These are phyloP conservation scores for Nomada ruficornis DNA, from an alignment of 2,888 invertebrate species.

Conservation along the genomic window DNA sequence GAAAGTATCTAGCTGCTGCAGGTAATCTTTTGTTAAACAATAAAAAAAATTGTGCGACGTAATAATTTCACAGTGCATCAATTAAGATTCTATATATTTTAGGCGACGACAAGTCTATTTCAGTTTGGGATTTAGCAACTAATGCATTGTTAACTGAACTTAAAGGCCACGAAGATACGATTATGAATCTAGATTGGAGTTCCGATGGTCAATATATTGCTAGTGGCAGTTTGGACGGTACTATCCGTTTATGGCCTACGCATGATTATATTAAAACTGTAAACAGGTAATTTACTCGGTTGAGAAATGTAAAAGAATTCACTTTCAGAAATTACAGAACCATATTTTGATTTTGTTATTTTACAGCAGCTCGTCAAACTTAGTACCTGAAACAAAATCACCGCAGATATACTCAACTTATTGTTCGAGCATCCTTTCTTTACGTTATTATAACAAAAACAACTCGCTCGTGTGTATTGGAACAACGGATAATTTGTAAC, in stretches of 20 bases:
- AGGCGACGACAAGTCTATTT: constrained; percentile 82
- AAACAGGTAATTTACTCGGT: constrained; percentile 71
- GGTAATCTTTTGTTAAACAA: constrained; percentile 85
- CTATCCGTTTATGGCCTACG: constrained; percentile 81
- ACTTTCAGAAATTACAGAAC: not conserved
- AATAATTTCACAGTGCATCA: not conserved
- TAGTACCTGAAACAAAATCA: constrained; percentile 67
- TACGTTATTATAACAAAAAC: constrained; percentile 81
- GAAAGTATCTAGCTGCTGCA: constrained; percentile 93
- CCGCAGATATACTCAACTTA: constrained; percentile 80
- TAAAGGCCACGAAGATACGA: constrained; percentile 81
- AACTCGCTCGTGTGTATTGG: constrained; percentile 82
- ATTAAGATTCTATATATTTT: not conserved
- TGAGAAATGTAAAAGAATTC: not conserved
- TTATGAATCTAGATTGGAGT: constrained; percentile 83
- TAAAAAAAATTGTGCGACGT: not conserved
- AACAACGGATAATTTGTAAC: constrained; percentile 68
- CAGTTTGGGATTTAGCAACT: constrained; percentile 82
- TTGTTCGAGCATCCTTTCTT: constrained; percentile 82
- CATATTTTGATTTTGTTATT: constrained; percentile 15
- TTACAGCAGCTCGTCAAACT: constrained; percentile 76
- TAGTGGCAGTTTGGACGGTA: constrained; percentile 81
- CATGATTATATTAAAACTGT: constrained; percentile 77
- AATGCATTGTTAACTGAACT: constrained; percentile 80
- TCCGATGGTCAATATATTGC: constrained; percentile 82